These are phyloP conservation scores for Hippoglossus stenolepis DNA, from an alignment of 2,113 vertebrate species.

Conservation along the genomic window DNA sequence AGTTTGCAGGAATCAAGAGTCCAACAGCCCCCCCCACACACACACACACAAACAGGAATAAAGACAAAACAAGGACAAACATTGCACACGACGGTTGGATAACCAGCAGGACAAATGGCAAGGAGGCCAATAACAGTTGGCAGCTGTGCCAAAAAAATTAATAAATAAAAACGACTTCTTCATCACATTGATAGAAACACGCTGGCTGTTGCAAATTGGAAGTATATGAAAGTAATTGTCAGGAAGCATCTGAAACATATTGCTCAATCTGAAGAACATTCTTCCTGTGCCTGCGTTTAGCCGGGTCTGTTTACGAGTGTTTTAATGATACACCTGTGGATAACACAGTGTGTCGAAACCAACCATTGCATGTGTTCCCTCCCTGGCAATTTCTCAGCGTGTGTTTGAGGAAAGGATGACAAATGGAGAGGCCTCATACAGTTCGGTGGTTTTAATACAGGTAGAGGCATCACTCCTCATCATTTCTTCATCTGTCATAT, in stretches of 20 bases:
- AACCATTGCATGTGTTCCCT: background rate
- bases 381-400: slow-evolving; percentile 6
- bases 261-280: background rate
- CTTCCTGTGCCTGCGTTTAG: background rate
- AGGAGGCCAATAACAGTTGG: background rate
- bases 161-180: background rate
- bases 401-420: slow-evolving; percentile 37
- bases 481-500: slow-evolving; percentile 67
- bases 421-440: slow-evolving; percentile 37
- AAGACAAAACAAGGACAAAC: slow-evolving; percentile 4
- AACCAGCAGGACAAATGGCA: background rate
- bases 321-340: slow-evolving; percentile 11
- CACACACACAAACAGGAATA: background rate
- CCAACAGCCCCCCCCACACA: background rate
- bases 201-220: background rate
- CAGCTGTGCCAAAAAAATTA: background rate
- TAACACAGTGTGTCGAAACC: slow-evolving; percentile 13
- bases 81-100: background rate
- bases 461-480: slow-evolving; percentile 64
- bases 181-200: too few relatives aligned
- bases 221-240: background rate
- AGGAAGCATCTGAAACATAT: background rate
- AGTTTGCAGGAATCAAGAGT: background rate
- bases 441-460: slow-evolving; percentile 54
- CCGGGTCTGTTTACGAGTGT: background rate